Base-by-base conservation (phyloP, 2,113 vertebrate genomes). In the Pomatostomus ruficeps region DNA sequence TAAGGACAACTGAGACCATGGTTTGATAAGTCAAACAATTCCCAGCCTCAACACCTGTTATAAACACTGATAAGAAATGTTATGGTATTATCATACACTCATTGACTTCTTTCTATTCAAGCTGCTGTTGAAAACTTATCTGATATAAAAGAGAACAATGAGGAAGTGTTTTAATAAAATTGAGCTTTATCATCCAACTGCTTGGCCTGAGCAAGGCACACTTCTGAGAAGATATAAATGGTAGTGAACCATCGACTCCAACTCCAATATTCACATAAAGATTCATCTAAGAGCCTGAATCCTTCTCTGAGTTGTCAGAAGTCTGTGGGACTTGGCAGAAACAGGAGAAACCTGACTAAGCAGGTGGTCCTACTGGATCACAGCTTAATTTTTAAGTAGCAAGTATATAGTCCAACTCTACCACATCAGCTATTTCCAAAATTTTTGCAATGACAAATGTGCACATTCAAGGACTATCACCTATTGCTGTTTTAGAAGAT, bases 111-210 rank as follows among this genome's bases (percentile, higher is more conserved):
- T 62, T 89, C 62, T 38, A 51, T 45, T 76, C 73, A 54, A 57
- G 59, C 66, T 93, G 74, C 52, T 76, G 63, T 52, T 95, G 45
- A 57, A 23, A 21, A 84, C 33, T 95, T 91, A 85, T 77, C 94
- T 82, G 29, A 22, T 52, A 38, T 43, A 59, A 93, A 93, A 96
- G 12, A 91, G 57, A 95, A 74, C 28, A 85, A 51, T 73, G 62
- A 91, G 58, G 38, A 96, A 88, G 21, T 49, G 46, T 59, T 85
- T 70, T 91, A 85, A 73, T 92, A 67, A 95, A 94, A 89, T 35
- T 36, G 42, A 55, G 55, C 4, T 76, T 77, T 63, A 55, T 79
- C 89, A 77, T 91, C 54, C 65, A 68, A 57, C 42, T 82, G 62
- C 51, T 66, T 58, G 87, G 33, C 36, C 23, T 59, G 11, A 3